Evolutionary conservation across 2,888 invertebrate genomes (phyloP).

Genomic region (Nebria brevicollis): DNA sequence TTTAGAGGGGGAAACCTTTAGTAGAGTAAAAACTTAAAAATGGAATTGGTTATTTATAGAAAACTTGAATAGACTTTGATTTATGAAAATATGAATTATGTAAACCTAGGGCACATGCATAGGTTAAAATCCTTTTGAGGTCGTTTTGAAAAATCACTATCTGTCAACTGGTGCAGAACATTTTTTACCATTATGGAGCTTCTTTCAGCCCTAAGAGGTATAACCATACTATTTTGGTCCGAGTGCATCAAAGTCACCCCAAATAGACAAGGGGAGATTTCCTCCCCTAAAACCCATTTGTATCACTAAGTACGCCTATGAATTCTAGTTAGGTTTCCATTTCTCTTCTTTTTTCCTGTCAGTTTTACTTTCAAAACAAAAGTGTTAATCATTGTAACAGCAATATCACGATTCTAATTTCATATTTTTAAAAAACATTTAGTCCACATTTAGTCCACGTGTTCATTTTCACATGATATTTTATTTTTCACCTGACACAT

Average conservation of each 20-base stretch:
- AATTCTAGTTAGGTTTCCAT: constrained; percentile 30
- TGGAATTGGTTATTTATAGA: neutral
- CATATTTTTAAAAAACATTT: no score
- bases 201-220: constrained; percentile 14
- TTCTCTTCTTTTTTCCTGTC: neutral
- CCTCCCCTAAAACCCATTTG: constrained; percentile 37
- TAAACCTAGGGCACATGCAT: neutral
- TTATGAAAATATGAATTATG: neutral
- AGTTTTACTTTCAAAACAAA: constrained; percentile 24
- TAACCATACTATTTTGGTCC: constrained; percentile 35
- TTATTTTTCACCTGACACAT: neutral
- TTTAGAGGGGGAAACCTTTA: no score
- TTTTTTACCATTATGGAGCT: constrained; percentile 37
- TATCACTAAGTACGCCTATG: constrained; percentile 46
- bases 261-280: constrained; percentile 24
- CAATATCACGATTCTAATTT: neutral
- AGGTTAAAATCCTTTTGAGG: neutral
- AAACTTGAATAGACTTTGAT: neutral
- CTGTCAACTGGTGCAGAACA: constrained; percentile 7
- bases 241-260: constrained; percentile 39
- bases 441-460: neutral
- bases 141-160: neutral
- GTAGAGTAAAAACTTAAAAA: neutral
- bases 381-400: constrained; percentile 29
- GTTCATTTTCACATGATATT: neutral